phyloP scores from a whole-genome alignment of 2,113 vertebrate species.

The Pavo muticus region DNA sequence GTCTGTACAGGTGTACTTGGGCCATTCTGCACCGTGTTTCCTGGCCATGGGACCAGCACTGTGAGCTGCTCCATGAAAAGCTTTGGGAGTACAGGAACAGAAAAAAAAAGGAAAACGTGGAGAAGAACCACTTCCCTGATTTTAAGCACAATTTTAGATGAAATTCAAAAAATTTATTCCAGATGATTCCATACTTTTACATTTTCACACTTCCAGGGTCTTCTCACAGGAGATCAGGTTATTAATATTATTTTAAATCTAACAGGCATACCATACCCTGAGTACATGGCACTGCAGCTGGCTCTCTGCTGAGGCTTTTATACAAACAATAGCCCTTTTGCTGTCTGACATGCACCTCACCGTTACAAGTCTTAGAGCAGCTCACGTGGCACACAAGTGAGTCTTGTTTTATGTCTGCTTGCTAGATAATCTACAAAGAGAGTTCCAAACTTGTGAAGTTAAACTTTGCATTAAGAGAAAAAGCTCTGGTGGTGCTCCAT shows the following conservation, averaged over 20 bases:
- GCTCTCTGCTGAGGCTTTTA: background rate
- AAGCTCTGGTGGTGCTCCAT: background rate
- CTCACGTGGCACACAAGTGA: background rate
- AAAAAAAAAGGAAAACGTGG: background rate
- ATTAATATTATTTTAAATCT: constrained; percentile 11
- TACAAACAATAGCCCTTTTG: background rate
- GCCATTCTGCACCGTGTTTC: background rate
- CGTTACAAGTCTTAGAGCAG: background rate
- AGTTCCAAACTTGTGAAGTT: background rate
- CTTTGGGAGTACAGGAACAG: background rate
- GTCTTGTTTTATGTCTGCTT: background rate
- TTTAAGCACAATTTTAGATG: constrained; percentile 5
- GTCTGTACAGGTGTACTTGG: background rate
- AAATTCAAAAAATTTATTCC: background rate
- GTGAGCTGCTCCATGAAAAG: background rate
- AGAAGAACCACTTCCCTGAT: background rate
- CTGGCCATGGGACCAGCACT: fast-evolving
- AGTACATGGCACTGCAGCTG: background rate
- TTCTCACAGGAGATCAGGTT: background rate
- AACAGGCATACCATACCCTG: background rate
- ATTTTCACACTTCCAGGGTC: background rate
- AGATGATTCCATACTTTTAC: fast-evolving
- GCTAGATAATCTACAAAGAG: background rate
- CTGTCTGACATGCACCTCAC: background rate
- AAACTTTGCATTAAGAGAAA: background rate